These are phyloP conservation scores for Pseudococcus viburni DNA, from an alignment of 2,888 invertebrate genomes.

Conservation along the genomic window DNA sequence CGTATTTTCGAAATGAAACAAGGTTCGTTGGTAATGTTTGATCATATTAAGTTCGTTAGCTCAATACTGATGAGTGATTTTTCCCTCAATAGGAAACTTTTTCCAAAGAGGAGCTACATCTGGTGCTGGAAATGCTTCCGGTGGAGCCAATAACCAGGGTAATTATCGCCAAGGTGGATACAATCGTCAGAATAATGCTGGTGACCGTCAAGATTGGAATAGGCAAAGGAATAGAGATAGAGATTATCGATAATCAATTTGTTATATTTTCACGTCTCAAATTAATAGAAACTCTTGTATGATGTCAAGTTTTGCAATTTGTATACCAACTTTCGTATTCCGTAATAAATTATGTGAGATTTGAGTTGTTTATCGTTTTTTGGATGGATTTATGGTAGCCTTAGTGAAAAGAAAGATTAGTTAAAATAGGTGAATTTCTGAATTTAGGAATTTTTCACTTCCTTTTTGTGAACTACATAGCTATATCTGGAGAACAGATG, in stretches of 20 bases:
- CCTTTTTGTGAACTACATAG: too few species aligned
- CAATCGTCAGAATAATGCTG: slow-evolving; percentile 71
- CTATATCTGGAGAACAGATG: too few species aligned
- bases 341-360: too few species aligned
- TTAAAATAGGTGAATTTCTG: too few species aligned
- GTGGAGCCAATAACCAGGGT: slow-evolving; percentile 75
- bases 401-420: too few species aligned
- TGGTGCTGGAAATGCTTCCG: slow-evolving; percentile 74
- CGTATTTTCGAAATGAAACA: slow-evolving; percentile 94
- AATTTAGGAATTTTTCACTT: too few species aligned
- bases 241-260: neutral
- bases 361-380: too few species aligned
- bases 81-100: slow-evolving; percentile 76
- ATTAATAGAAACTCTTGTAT: too few species aligned
- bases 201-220: slow-evolving; percentile 75
- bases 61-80: neutral
- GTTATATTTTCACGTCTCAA: too few species aligned
- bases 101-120: slow-evolving; percentile 83
- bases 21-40: slow-evolving; percentile 73
- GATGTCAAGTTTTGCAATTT: too few species aligned
- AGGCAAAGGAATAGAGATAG: slow-evolving; percentile 72
- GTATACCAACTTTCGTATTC: too few species aligned
- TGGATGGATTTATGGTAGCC: too few species aligned
- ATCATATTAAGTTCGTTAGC: slow-evolving; percentile 51
- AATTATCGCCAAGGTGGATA: slow-evolving; percentile 75